phyloP scores from a whole-genome alignment of 2,888 invertebrate species.

The Eucera pruinosa region DNA sequence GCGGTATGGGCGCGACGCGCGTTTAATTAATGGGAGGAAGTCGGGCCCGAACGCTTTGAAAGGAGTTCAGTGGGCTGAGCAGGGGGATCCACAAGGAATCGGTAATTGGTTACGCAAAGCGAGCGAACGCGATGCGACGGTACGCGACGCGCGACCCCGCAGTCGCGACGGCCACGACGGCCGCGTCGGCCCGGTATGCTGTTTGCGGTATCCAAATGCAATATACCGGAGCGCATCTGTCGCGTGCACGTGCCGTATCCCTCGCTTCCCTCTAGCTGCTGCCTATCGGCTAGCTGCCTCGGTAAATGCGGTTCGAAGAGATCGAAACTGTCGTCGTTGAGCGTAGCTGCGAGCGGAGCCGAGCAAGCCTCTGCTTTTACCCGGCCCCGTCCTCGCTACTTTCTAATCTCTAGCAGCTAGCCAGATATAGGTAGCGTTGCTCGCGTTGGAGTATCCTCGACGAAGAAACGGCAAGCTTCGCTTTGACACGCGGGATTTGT shows the following conservation, averaged over 20 bases:
- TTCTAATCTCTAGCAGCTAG: no score
- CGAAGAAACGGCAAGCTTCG: no score
- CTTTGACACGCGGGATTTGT: no score
- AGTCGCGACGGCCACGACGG: no score
- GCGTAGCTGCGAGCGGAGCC: no score
- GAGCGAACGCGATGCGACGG: no score
- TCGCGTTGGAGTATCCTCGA: no score
- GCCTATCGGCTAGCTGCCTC: conserved; percentile 7
- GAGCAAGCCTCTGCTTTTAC: no score
- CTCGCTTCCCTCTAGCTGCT: conserved; percentile 22
- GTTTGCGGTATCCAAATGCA: conserved; percentile 48
- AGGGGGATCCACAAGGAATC: conserved; percentile 40
- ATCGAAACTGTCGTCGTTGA: conserved; percentile 38
- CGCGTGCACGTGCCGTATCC: conserved; percentile 23
- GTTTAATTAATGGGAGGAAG: conserved; percentile 41
- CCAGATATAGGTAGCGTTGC: no score
- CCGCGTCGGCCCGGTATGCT: conserved; percentile 46
- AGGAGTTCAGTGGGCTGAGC: conserved; percentile 55
- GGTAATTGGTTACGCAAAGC: conserved; percentile 44
- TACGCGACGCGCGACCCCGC: no score
- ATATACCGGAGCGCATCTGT: conserved; percentile 40
- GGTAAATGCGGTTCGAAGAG: conserved; percentile 24
- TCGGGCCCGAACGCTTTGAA: conserved; percentile 21
- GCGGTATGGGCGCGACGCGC: neutral
- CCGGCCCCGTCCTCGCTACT: no score